Conservation (phyloP, 2,113 vertebrate genomes). For the Lontra canadensis region DNA sequence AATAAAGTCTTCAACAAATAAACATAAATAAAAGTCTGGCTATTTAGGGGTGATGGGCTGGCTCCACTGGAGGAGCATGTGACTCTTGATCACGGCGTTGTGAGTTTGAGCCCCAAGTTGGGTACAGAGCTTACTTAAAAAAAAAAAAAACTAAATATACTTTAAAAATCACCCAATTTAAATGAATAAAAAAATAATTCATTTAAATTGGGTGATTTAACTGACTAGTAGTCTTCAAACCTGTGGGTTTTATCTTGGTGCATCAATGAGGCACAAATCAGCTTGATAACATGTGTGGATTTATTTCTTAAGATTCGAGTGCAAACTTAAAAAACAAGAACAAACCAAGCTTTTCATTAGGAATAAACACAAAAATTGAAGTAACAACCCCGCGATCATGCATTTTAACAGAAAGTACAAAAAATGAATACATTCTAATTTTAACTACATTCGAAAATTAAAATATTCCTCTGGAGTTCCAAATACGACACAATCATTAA, state of each 20-base stretch:
- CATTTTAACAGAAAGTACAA: slow-evolving; percentile 74
- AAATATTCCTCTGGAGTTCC: slow-evolving; percentile 56
- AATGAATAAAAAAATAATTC: background rate
- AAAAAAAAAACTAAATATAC: background rate
- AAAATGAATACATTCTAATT: slow-evolving; percentile 63
- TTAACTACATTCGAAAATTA: slow-evolving; percentile 71
- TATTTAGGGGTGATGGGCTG: background rate
- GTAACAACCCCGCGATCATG: slow-evolving; percentile 61
- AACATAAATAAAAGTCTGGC: background rate
- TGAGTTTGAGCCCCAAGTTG: background rate
- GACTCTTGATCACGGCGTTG: background rate
- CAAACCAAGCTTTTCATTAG: slow-evolving; percentile 68
- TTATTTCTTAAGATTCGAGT: slow-evolving; percentile 75
- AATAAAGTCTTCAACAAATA: background rate
- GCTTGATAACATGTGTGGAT: slow-evolving; percentile 71
- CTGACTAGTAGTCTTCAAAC: slow-evolving; percentile 18
- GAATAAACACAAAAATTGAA: slow-evolving; percentile 68
- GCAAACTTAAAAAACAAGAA: slow-evolving; percentile 76
- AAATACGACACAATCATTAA: slow-evolving; percentile 63
- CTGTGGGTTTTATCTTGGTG: background rate
- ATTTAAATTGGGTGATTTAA: no score
- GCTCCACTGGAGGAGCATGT: background rate
- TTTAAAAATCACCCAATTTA: background rate
- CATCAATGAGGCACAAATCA: slow-evolving; percentile 50
- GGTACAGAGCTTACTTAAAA: background rate